These are phyloP conservation scores for Grus americana DNA, from an alignment of 2,113 vertebrate species.

Conservation along the genomic window DNA sequence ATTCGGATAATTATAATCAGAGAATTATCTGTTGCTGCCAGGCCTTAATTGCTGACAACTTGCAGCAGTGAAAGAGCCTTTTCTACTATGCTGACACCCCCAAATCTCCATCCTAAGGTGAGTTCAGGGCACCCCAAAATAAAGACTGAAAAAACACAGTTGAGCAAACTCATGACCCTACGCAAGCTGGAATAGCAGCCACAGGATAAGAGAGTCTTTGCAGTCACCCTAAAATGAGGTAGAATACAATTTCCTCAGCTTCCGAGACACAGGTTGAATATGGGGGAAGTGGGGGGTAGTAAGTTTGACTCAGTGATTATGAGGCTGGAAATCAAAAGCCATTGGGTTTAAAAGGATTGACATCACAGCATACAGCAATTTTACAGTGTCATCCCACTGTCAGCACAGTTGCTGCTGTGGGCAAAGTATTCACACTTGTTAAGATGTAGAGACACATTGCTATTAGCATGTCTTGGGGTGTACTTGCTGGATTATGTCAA, in stretches of 20 bases:
- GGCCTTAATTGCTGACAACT: neutral
- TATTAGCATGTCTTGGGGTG: neutral
- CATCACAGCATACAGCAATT: neutral
- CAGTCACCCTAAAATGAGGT: neutral
- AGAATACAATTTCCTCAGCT: neutral
- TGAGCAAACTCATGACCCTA: neutral
- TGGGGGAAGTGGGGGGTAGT: neutral
- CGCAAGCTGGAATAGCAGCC: neutral
- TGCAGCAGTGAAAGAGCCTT: neutral
- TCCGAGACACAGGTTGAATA: neutral
- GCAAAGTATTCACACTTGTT: neutral
- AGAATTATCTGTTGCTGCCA: neutral
- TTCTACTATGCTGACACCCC: neutral
- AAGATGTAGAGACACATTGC: neutral
- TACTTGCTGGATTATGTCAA: neutral
- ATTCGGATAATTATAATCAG: neutral
- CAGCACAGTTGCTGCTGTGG: neutral
- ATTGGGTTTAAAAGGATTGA: neutral
- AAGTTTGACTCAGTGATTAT: neutral
- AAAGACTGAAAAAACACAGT: neutral
- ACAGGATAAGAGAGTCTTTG: neutral
- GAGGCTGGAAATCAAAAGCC: neutral
- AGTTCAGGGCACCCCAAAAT: neutral
- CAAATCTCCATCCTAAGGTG: neutral
- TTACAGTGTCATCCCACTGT: neutral